Evolutionary conservation across 1,140 invertebrate genomes (phyloP).

Genomic region (Holotrichia oblita): DNA sequence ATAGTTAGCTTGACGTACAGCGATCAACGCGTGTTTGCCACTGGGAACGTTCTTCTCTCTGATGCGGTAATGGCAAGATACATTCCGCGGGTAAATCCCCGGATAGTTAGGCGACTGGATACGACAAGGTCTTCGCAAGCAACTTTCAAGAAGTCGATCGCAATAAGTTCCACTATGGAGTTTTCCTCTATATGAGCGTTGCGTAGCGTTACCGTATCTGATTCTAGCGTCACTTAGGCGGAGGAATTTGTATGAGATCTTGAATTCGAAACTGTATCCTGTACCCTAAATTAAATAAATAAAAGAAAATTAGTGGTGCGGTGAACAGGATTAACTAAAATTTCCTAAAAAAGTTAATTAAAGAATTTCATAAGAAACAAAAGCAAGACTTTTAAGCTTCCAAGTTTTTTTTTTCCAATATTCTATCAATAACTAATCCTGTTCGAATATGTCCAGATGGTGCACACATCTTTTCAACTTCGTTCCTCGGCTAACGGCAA

Average conservation of each 20-base stretch:
- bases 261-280: conserved; percentile 84
- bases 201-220: conserved; percentile 77
- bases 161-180: conserved; percentile 75
- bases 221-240: conserved; percentile 76
- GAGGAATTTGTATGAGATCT: conserved; percentile 83
- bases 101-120: conserved; percentile 88
- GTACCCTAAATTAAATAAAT: too few species aligned
- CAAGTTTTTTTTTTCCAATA: background rate
- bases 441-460: background rate
- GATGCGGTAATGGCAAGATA: conserved; percentile 79
- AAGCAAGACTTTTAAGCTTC: too few species aligned
- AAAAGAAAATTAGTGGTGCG: too few species aligned
- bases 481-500: background rate
- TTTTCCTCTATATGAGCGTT: conserved; percentile 61
- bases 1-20: conserved; percentile 78
- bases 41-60: conserved; percentile 65
- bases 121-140: conserved; percentile 65
- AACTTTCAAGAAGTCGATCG: conserved; percentile 71
- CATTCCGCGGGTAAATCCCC: conserved; percentile 84
- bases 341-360: too few species aligned
- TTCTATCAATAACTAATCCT: conserved; percentile 7
- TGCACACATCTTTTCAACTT: background rate
- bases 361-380: too few species aligned
- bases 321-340: too few species aligned
- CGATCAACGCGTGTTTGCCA: conserved; percentile 77